Evolutionary conservation across 2,113 vertebrate genomes (phyloP).

Genomic region (Notothenia coriiceps): DNA sequence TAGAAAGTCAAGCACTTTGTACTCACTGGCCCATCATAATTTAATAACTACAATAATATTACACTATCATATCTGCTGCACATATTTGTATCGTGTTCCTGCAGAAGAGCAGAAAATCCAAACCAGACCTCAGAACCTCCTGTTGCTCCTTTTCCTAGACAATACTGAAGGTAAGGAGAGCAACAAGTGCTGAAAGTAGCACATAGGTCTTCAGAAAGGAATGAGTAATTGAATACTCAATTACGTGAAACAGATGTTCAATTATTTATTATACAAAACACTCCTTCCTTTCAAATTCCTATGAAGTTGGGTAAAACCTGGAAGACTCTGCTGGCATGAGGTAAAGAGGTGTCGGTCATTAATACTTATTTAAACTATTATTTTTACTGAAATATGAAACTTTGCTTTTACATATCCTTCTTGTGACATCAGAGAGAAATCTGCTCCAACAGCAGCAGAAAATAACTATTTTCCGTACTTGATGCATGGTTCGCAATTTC

Average conservation of each 20-base stretch:
- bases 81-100: constrained; percentile 8
- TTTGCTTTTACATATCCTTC: constrained; percentile 6
- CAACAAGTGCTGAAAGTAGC: background rate
- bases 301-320: background rate
- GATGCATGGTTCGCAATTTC: too few relatives aligned
- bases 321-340: background rate
- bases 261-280: constrained; percentile 8
- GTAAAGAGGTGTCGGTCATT: background rate
- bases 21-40: constrained; percentile 58
- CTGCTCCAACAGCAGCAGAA: background rate
- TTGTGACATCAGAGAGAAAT: background rate
- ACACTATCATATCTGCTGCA: constrained; percentile 33
- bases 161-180: background rate
- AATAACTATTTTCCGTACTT: background rate
- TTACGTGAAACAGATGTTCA: constrained; percentile 50
- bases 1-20: constrained; percentile 33
- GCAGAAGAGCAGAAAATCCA: constrained; percentile 12
- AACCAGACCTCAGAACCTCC: constrained; percentile 25
- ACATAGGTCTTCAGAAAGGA: background rate
- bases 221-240: constrained; percentile 20
- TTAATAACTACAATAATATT: constrained; percentile 48
- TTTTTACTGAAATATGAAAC: background rate
- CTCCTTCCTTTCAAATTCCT: background rate
- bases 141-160: constrained; percentile 8
- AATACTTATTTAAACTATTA: background rate